Evolutionary conservation across 2,797 vertebrate species (phyloP).

Genomic region (Pipistrellus nathusii): DNA sequence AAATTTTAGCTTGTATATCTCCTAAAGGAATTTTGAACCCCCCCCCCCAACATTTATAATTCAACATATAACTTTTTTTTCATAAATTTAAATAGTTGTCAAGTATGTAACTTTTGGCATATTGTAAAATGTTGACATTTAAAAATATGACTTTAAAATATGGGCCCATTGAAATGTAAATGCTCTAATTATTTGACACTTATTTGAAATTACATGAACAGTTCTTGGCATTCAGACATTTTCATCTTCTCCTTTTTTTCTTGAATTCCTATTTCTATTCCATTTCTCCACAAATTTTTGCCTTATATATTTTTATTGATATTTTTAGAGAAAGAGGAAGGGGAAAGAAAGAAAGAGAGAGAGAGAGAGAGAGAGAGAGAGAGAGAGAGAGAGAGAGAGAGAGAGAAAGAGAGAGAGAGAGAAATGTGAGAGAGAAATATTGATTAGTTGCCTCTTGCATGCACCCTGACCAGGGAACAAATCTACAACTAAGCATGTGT

Average conservation of each 20-base stretch:
- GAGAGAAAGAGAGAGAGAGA: no score
- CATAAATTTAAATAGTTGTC: neutral
- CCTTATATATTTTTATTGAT: neutral
- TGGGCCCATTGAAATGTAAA: neutral
- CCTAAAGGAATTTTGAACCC: conserved; percentile 23
- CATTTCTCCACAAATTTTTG: neutral
- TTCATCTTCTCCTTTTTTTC: neutral
- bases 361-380: no score
- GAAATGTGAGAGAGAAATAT: neutral
- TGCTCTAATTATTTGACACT: neutral
- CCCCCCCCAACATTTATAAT: neutral
- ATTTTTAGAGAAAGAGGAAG: neutral
- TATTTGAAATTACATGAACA: neutral
- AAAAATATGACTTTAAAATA: conserved; percentile 54
- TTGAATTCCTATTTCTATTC: neutral
- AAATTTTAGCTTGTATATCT: neutral
- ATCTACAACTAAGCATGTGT: neutral
- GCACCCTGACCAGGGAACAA: neutral
- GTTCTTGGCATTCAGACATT: neutral
- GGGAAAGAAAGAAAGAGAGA: no score
- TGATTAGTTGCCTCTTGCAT: neutral
- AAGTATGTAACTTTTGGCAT: neutral
- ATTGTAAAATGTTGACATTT: conserved; percentile 36
- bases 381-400: no score
- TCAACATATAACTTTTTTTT: neutral